Evolutionary conservation across 2,797 vertebrate species (phyloP).

Genomic region (Pseudochaenichthys georgianus): DNA sequence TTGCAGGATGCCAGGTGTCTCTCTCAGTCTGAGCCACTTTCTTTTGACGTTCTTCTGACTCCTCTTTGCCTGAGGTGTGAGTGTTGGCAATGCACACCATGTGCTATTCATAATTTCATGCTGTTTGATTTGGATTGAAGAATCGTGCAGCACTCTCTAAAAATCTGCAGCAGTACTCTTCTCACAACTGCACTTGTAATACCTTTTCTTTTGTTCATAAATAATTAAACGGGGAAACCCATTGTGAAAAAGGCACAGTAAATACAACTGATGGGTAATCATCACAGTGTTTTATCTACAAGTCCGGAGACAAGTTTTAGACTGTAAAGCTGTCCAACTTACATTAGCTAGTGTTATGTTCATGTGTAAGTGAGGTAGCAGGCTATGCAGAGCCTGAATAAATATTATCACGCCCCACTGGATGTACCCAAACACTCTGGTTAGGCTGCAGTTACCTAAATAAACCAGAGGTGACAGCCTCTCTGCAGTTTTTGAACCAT

Average conservation of each 20-base stretch:
- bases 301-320: neutral
- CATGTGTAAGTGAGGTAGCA: slow-evolving; percentile 37
- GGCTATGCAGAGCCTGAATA: slow-evolving; percentile 50
- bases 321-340: slow-evolving; percentile 12
- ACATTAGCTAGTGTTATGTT: slow-evolving; percentile 6
- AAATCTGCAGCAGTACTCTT: slow-evolving; percentile 15
- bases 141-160: slow-evolving; percentile 8
- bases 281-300: neutral
- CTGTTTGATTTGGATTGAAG: slow-evolving; percentile 24
- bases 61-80: slow-evolving; percentile 38
- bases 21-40: slow-evolving; percentile 35
- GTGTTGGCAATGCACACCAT: slow-evolving; percentile 34
- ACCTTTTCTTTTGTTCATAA: slow-evolving; percentile 29
- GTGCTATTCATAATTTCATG: slow-evolving; percentile 30
- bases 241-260: slow-evolving; percentile 9
- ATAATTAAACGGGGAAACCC: slow-evolving; percentile 33
- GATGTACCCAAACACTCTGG: slow-evolving; percentile 54
- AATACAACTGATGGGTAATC: slow-evolving; percentile 2
- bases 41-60: slow-evolving; percentile 36
- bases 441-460: slow-evolving; percentile 45
- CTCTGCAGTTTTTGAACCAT: slow-evolving; percentile 18
- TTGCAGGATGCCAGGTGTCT: slow-evolving; percentile 34
- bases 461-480: slow-evolving; percentile 39
- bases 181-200: neutral
- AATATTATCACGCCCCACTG: slow-evolving; percentile 56